These are phyloP conservation scores for Oscheius myriophilus DNA, from an alignment of 2,888 invertebrate genomes.

Conservation along the genomic window DNA sequence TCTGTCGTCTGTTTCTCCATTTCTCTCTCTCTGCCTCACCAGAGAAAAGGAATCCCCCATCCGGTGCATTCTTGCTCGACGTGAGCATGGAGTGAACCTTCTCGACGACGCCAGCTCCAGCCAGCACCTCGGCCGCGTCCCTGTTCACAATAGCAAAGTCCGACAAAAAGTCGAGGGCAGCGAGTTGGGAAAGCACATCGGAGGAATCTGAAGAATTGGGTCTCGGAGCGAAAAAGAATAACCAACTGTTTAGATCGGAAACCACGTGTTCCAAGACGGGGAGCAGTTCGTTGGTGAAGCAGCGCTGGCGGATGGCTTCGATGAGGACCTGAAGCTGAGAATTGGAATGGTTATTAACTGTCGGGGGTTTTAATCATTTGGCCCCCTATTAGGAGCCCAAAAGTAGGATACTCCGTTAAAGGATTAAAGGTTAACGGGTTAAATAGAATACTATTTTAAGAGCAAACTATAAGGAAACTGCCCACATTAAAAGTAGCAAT, in stretches of 20 bases:
- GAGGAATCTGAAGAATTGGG: background rate
- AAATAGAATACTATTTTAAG: too few relatives aligned
- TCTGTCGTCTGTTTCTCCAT: too few relatives aligned
- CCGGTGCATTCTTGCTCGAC: constrained; percentile 5
- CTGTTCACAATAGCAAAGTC: constrained; percentile 22
- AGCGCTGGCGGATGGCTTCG: background rate
- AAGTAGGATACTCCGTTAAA: too few relatives aligned
- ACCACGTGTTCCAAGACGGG: constrained; percentile 6
- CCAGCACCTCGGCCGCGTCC: constrained; percentile 12
- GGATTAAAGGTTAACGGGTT: too few relatives aligned
- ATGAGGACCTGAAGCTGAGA: background rate
- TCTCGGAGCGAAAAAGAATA: background rate
- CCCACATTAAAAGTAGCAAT: too few relatives aligned
- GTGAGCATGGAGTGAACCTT: constrained; percentile 3
- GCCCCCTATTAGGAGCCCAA: too few relatives aligned
- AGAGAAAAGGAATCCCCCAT: constrained; percentile 29
- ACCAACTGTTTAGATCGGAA: constrained; percentile 9
- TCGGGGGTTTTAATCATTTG: too few relatives aligned
- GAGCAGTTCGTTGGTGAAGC: background rate
- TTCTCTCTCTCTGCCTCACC: constrained; percentile 6
- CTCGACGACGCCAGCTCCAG: constrained; percentile 3
- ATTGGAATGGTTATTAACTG: too few relatives aligned
- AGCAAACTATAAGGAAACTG: too few relatives aligned
- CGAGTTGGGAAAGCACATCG: constrained; percentile 20
- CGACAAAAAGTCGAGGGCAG: constrained; percentile 21